Evolutionary conservation across 2,888 invertebrate species (phyloP), one percentile per base, ranked within the genome.

Genomic region (Drosophila bunnanda): DNA sequence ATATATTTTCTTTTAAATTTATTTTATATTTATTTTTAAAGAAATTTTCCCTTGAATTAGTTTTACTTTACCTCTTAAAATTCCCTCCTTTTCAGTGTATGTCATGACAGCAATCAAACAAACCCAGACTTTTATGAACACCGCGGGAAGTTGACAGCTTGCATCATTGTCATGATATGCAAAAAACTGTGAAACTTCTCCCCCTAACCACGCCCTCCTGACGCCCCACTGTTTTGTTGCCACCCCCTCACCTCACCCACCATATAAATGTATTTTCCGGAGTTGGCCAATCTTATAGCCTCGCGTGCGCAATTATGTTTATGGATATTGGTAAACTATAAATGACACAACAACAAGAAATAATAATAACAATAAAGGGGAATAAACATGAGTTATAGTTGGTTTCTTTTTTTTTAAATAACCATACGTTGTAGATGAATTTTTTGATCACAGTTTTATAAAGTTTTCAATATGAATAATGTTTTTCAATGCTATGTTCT

Each of bases 61-160:
- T 15, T 9, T 15, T 9, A 1, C 15, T 44, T 44, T 17, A 3
- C 17, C 0, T 30, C 2, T 12, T 12, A 7, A 44, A 28, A 3
- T 8, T 7, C 7, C 3, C 1, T 1, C 20, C 5, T 50, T 20
- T 2, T 1, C 9, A 32, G 50, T 50, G 32, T 2, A 50, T 50
- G 50, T 50, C 50, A 32, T 25, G 32, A 20, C 50, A 20, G 50
- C 32, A 50, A 50, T 28, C 84, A 85, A 86, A 86, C 84, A 84
- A 82, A 82, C 80, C 84, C 80, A 84, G 79, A 82, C 78, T 89
- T 90, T 90, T 89, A 84, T 89, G 84, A 84, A 86, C 81, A 90
- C 84, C 89, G 89, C 89, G 90, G 89, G 82, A 90, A 90, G 89
- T 85, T 89, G 89, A 90, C 90, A 89, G 90, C 89, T 89, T 90